Conservation (phyloP, 1,140 invertebrate species). For the Reticulitermes speratus region DNA sequence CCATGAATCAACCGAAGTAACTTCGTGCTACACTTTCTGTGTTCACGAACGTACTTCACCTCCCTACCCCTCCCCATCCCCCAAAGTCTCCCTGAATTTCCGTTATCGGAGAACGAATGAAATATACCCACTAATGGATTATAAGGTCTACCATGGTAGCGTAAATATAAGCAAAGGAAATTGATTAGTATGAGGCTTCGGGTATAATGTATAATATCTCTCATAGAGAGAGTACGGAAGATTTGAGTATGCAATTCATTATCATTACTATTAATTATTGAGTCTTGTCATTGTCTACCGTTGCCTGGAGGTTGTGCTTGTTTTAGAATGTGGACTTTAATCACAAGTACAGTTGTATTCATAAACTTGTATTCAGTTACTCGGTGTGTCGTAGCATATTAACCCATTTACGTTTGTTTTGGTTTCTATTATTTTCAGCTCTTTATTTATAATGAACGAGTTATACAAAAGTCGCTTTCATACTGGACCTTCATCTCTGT, state of each 20-base stretch:
- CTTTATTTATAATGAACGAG: no score
- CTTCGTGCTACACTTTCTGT: neutral
- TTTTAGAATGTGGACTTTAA: neutral
- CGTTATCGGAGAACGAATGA: slow-evolving; percentile 14
- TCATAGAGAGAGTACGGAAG: neutral
- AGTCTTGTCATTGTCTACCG: neutral
- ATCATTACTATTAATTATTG: neutral
- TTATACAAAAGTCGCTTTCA: no score
- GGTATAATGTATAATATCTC: neutral
- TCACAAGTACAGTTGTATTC: neutral
- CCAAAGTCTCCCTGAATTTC: neutral
- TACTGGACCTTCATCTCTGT: no score
- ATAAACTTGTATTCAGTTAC: neutral
- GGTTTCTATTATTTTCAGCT: no score
- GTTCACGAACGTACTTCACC: neutral
- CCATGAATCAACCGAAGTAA: neutral
- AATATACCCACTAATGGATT: slow-evolving; percentile 17
- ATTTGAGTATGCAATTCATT: neutral
- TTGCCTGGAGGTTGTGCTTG: neutral
- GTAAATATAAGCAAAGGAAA: slow-evolving; percentile 14
- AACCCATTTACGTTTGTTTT: neutral
- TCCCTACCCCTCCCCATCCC: neutral
- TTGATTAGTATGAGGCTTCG: neutral
- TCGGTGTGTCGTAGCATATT: neutral
- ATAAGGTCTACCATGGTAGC: neutral